These are phyloP conservation scores for Anoplolepis gracilipes DNA, from an alignment of 1,140 invertebrate species.

Conservation along the genomic window DNA sequence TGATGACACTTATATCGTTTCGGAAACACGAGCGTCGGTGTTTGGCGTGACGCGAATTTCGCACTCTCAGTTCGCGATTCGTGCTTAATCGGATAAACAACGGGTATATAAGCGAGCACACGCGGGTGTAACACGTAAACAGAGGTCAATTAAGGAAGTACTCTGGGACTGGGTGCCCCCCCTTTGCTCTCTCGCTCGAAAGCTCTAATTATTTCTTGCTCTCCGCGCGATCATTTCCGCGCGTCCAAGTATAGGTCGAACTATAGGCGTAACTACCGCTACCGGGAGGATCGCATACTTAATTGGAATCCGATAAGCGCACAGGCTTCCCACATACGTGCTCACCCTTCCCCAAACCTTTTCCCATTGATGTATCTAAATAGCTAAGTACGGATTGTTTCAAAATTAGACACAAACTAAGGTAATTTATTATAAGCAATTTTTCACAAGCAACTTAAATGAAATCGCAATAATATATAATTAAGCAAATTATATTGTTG, in stretches of 20 bases:
- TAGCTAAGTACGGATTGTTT: conserved; percentile 12
- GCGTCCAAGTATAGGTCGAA: conserved; percentile 45
- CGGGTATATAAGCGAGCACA: conserved; percentile 28
- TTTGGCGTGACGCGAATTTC: conserved; percentile 22
- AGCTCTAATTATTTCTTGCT: conserved; percentile 75
- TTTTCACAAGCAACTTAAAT: background rate
- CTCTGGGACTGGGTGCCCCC: conserved; percentile 52
- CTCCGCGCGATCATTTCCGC: conserved; percentile 66
- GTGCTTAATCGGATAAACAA: conserved; percentile 46
- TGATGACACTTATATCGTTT: background rate
- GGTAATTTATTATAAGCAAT: background rate
- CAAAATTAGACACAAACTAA: background rate
- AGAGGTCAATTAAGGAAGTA: conserved; percentile 72
- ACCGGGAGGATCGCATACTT: conserved; percentile 64
- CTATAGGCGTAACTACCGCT: conserved; percentile 62
- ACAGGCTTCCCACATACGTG: conserved; percentile 47
- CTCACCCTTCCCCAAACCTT: background rate
- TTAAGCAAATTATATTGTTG: background rate
- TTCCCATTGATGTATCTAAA: conserved; percentile 7
- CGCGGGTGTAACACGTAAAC: conserved; percentile 54
- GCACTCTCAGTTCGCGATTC: conserved; percentile 26
- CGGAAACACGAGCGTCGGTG: background rate
- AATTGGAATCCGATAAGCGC: conserved; percentile 70
- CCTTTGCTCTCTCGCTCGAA: conserved; percentile 63
- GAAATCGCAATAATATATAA: background rate